phyloP scores from a whole-genome alignment of 2,797 vertebrate genomes.

The Petrocephalus sullivani region DNA sequence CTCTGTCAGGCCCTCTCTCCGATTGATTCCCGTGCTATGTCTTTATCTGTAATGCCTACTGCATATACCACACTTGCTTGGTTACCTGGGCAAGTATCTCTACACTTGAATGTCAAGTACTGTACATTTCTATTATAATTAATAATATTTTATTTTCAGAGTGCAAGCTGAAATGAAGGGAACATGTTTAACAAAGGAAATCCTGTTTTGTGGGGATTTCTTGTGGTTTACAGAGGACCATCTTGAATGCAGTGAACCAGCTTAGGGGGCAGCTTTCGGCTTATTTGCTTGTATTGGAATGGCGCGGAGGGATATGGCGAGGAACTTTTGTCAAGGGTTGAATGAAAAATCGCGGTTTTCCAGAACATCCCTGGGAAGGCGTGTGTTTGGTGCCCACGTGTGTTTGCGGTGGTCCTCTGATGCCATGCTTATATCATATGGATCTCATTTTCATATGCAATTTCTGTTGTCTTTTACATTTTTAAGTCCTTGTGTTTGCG shows the following conservation, averaged over 20 bases:
- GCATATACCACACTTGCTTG: not conserved
- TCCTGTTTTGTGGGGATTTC: conserved; percentile 20
- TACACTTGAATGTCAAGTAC: conserved; percentile 35
- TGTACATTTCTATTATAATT: conserved; percentile 31
- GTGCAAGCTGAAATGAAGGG: conserved; percentile 51
- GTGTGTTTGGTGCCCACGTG: conserved; percentile 13
- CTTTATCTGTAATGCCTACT: conserved; percentile 30
- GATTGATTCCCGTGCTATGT: conserved; percentile 41
- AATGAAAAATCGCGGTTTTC: not conserved
- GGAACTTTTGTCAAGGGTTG: not conserved
- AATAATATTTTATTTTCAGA: conserved; percentile 34
- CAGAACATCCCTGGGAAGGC: not conserved
- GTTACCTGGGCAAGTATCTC: conserved; percentile 17
- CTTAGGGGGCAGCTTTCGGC: not conserved
- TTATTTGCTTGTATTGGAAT: not conserved
- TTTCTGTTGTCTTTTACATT: not conserved
- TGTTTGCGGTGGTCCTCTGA: conserved; percentile 37
- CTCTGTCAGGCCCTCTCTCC: not conserved
- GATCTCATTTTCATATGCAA: not conserved
- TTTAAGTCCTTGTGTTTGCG: not conserved
- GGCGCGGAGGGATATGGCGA: not conserved
- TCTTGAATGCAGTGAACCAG: conserved; percentile 34
- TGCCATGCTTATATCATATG: not conserved
- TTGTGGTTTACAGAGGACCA: conserved; percentile 24
- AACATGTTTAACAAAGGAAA: conserved; percentile 43